phyloP scores from a whole-genome alignment of 2,113 vertebrate genomes.

The pig (Sus scrofa) region DNA sequence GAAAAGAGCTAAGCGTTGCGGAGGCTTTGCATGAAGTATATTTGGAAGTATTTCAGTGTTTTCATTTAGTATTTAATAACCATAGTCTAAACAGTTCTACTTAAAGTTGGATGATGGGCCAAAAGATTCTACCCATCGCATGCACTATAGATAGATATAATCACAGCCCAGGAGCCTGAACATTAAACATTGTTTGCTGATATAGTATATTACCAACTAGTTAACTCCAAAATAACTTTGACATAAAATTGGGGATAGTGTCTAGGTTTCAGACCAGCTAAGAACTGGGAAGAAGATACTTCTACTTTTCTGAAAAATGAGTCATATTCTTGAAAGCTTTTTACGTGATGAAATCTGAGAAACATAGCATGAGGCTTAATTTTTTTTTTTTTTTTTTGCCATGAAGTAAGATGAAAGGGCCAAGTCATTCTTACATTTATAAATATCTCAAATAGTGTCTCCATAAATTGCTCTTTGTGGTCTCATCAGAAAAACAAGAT shows the following conservation, averaged over 20 bases:
- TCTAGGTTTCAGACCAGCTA: constrained; percentile 36
- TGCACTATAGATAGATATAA: constrained; percentile 59
- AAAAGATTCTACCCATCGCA: constrained; percentile 35
- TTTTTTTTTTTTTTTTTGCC: constrained; percentile 54
- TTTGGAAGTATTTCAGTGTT: constrained; percentile 74
- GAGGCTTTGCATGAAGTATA: constrained; percentile 63
- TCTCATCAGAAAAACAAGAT: constrained; percentile 18
- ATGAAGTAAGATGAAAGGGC: background rate
- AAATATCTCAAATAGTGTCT: background rate
- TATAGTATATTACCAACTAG: constrained; percentile 49
- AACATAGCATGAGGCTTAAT: background rate
- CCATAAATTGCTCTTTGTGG: background rate
- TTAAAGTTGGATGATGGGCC: constrained; percentile 55
- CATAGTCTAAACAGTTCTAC: constrained; percentile 61
- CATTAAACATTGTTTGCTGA: background rate
- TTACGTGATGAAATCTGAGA: constrained; percentile 41
- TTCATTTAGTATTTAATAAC: constrained; percentile 75
- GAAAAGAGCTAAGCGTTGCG: constrained; percentile 64
- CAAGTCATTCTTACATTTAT: constrained; percentile 15
- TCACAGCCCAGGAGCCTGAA: constrained; percentile 11
- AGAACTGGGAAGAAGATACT: background rate
- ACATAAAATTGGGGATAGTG: constrained; percentile 4
- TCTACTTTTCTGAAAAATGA: constrained; percentile 63
- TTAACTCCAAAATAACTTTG: constrained; percentile 59
- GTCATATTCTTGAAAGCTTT: background rate